phyloP scores from a whole-genome alignment of 2,113 vertebrate genomes.

The Murina feae region DNA sequence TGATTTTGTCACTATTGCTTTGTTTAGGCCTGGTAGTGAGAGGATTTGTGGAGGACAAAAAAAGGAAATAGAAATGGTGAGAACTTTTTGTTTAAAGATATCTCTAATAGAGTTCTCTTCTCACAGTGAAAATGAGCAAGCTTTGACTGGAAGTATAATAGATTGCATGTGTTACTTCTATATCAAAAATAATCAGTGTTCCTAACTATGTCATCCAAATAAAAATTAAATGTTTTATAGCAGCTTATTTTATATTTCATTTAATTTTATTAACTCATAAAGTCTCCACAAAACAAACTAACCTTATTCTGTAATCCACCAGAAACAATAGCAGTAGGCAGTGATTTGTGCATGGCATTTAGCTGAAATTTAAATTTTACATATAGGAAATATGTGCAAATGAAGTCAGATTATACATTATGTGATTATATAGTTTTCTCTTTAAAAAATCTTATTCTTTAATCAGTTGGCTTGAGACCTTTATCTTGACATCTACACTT shows the following conservation, averaged over 20 bases:
- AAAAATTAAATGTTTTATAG: neutral
- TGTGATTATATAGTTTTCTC: neutral
- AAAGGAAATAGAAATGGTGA: neutral
- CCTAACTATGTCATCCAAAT: neutral
- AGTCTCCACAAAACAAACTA: neutral
- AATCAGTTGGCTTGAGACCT: neutral
- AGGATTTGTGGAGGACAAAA: neutral
- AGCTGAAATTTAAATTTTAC: neutral
- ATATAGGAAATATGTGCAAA: neutral
- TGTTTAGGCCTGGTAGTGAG: neutral
- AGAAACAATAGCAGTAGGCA: neutral
- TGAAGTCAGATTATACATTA: neutral
- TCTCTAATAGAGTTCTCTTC: neutral
- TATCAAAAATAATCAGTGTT: neutral
- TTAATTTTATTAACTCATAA: neutral
- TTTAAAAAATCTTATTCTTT: neutral
- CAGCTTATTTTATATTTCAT: neutral
- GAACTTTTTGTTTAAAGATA: neutral
- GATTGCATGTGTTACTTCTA: neutral
- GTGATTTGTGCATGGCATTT: neutral
- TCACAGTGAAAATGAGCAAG: neutral
- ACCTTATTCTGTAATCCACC: neutral
- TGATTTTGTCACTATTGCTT: neutral
- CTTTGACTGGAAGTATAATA: neutral
- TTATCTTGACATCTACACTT: neutral